Conservation (phyloP, 2,888 invertebrate genomes). For the Xanthorhoe designata region DNA sequence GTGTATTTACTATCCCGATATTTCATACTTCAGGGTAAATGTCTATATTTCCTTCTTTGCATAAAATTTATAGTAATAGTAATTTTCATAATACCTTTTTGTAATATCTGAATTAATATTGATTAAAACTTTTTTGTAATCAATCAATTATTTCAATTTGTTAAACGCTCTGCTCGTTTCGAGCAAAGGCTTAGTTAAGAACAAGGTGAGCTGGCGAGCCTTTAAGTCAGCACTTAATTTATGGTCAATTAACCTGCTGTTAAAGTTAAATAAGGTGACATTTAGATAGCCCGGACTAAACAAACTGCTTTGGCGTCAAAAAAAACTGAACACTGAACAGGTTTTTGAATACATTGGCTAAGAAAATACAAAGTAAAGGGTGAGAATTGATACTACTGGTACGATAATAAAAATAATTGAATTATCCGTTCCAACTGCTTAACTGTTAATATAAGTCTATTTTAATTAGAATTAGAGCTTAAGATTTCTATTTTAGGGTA, state of each 20-base stretch:
- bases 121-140: no score
- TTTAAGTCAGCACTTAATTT: constrained; percentile 80
- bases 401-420: background rate
- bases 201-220: constrained; percentile 69
- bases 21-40: no score
- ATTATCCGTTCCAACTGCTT: background rate
- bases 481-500: no score
- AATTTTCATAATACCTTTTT: no score
- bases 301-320: constrained; percentile 51
- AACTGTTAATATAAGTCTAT: no score
- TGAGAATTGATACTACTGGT: constrained; percentile 1
- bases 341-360: constrained; percentile 17
- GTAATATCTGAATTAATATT: no score
- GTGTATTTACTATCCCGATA: no score
- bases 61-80: no score
- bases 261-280: constrained; percentile 79
- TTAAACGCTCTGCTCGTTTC: constrained; percentile 10
- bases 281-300: constrained; percentile 63
- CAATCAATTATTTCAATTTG: background rate
- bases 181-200: constrained; percentile 51
- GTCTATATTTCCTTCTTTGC: no score
- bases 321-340: constrained; percentile 38
- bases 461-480: no score
- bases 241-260: constrained; percentile 82
- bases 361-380: background rate